Evolutionary conservation across 2,888 invertebrate species (phyloP).

Genomic region (Melanophora roralis): DNA sequence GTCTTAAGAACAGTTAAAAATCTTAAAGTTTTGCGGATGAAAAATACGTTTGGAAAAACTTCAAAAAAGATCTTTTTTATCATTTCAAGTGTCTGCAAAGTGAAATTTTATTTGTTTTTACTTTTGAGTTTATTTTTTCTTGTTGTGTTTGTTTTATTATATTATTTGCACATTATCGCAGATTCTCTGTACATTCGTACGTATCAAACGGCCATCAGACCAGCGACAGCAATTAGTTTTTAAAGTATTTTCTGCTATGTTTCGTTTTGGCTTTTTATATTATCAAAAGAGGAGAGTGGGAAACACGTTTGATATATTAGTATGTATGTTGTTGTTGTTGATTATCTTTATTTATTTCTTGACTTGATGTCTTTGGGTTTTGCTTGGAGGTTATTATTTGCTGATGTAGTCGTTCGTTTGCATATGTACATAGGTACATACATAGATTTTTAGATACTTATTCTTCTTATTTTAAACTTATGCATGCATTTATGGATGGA

Average conservation of each 20-base stretch:
- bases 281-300: conserved; percentile 55
- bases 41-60: conserved; percentile 46
- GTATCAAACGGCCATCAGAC: conserved; percentile 57
- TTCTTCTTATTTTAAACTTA: too few relatives aligned
- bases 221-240: conserved; percentile 59
- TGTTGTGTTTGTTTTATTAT: conserved; percentile 36
- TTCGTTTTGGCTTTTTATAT: not conserved
- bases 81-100: conserved; percentile 57
- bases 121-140: conserved; percentile 19
- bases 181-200: conserved; percentile 59
- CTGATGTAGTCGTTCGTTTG: conserved; percentile 32
- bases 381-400: conserved; percentile 52
- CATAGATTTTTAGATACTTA: too few relatives aligned
- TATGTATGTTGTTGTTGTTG: conserved; percentile 8
- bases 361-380: conserved; percentile 43
- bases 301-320: conserved; percentile 53
- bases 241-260: conserved; percentile 38
- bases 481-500: not conserved
- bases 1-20: conserved; percentile 22
- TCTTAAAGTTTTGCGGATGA: not conserved
- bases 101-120: conserved; percentile 57
- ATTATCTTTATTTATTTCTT: too few relatives aligned
- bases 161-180: conserved; percentile 60
- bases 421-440: not conserved
- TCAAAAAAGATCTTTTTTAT: conserved; percentile 38